Conservation (phyloP, 2,113 vertebrate genomes). For the Ondatra zibethicus region DNA sequence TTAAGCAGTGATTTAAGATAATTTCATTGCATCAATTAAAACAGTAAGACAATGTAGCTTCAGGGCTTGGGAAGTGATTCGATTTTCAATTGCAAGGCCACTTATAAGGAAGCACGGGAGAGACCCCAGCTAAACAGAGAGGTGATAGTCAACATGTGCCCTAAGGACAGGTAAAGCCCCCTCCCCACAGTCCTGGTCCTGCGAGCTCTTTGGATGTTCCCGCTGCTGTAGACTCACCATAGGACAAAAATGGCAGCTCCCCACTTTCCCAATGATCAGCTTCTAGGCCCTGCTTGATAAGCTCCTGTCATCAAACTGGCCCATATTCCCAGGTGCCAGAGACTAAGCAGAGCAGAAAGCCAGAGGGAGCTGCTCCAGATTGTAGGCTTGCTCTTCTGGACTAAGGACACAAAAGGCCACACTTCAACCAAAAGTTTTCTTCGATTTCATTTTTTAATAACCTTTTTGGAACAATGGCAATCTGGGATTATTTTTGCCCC, state of each 20-base stretch:
- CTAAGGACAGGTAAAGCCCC: not conserved
- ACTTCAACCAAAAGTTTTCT: not conserved
- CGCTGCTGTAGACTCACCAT: not conserved
- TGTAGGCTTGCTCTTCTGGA: not conserved
- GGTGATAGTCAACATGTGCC: not conserved
- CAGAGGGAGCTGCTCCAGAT: not conserved
- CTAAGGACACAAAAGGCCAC: not conserved
- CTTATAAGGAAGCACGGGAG: not conserved
- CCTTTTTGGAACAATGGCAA: not conserved
- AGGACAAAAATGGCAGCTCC: not conserved
- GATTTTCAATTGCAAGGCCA: not conserved
- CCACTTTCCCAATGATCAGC: not conserved
- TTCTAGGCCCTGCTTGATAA: not conserved
- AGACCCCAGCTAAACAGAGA: not conserved
- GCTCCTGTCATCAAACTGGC: not conserved
- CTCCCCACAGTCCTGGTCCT: not conserved
- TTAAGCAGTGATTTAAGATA: constrained; percentile 31
- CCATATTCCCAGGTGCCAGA: not conserved
- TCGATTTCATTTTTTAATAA: not conserved
- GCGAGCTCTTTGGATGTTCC: not conserved
- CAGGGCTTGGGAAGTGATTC: constrained; percentile 9
- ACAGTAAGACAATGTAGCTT: not conserved
- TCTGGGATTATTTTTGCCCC: not conserved
- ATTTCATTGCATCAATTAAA: constrained; percentile 26
- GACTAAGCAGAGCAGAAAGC: not conserved